Conservation (phyloP, 2,797 vertebrate genomes). For the Enteromius mattozi region DNA sequence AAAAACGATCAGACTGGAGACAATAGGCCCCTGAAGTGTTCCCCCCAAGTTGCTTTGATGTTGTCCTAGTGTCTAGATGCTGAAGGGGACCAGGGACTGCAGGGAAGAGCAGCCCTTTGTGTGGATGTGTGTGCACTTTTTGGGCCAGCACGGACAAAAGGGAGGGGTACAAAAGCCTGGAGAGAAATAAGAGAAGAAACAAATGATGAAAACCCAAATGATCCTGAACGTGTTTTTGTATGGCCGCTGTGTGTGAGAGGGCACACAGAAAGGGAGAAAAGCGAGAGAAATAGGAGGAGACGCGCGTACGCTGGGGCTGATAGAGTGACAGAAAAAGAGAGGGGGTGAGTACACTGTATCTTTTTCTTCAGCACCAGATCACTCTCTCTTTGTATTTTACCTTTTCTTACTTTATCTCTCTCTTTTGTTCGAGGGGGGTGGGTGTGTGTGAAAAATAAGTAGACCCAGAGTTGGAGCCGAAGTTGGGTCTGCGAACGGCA, state of each 20-base stretch:
- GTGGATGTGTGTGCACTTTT: conserved; percentile 76
- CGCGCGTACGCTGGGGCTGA: conserved; percentile 24
- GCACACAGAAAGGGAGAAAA: conserved; percentile 50
- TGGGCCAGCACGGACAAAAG: conserved; percentile 66
- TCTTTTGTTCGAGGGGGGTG: conserved; percentile 39
- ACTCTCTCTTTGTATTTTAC: conserved; percentile 28
- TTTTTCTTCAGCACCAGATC: conserved; percentile 54
- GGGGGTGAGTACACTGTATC: conserved; percentile 62
- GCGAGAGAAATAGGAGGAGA: conserved; percentile 50
- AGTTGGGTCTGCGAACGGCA: conserved; percentile 32
- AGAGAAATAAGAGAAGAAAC: conserved; percentile 66
- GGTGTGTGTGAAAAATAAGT: conserved; percentile 6
- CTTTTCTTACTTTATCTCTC: conserved; percentile 22
- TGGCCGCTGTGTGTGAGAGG: conserved; percentile 58
- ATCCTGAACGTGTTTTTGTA: conserved; percentile 64
- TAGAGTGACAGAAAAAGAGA: conserved; percentile 47
- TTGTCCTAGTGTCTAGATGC: conserved; percentile 82
- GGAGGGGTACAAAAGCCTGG: conserved; percentile 68
- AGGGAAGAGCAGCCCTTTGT: conserved; percentile 76
- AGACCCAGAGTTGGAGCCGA: conserved; percentile 18
- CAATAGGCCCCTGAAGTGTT: conserved; percentile 87
- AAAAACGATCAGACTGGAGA: conserved; percentile 81
- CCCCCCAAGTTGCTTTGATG: conserved; percentile 86
- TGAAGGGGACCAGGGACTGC: conserved; percentile 76
- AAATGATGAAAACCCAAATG: conserved; percentile 63